phyloP scores from a whole-genome alignment of 1,140 invertebrate species.

The Scaptomyza graminum region DNA sequence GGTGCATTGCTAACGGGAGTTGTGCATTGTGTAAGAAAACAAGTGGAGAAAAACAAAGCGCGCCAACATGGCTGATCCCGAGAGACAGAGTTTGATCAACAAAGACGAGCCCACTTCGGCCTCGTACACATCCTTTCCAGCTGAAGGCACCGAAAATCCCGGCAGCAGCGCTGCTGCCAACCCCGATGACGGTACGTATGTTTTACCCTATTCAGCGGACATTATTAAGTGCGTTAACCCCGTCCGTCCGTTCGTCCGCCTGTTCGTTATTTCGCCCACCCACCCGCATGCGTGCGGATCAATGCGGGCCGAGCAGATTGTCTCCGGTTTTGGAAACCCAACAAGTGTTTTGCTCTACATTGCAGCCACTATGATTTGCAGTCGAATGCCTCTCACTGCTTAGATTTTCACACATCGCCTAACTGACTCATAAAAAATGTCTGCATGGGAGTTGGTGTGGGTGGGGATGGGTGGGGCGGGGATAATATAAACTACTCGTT shows the following conservation, averaged over 20 bases:
- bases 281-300: slow-evolving; percentile 31
- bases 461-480: not conserved
- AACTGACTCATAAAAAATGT: slow-evolving; percentile 52
- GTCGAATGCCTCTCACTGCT: slow-evolving; percentile 36
- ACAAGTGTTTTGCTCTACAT: slow-evolving; percentile 75
- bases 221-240: slow-evolving; percentile 55
- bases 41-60: not conserved
- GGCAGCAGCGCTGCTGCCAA: slow-evolving; percentile 50
- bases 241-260: slow-evolving; percentile 23
- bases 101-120: slow-evolving; percentile 57
- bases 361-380: slow-evolving; percentile 60
- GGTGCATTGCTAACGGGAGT: slow-evolving; percentile 63
- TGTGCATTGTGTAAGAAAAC: slow-evolving; percentile 21
- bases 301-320: slow-evolving; percentile 20
- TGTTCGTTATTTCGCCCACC: slow-evolving; percentile 7
- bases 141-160: slow-evolving; percentile 67
- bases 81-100: slow-evolving; percentile 70
- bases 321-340: slow-evolving; percentile 63
- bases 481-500: not conserved
- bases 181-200: slow-evolving; percentile 68
- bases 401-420: slow-evolving; percentile 66
- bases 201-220: slow-evolving; percentile 15
- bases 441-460: slow-evolving; percentile 8
- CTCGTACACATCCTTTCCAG: slow-evolving; percentile 57
- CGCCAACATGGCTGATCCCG: slow-evolving; percentile 64